phyloP scores from a whole-genome alignment of 2,888 invertebrate genomes.

The Torymus texanus region DNA sequence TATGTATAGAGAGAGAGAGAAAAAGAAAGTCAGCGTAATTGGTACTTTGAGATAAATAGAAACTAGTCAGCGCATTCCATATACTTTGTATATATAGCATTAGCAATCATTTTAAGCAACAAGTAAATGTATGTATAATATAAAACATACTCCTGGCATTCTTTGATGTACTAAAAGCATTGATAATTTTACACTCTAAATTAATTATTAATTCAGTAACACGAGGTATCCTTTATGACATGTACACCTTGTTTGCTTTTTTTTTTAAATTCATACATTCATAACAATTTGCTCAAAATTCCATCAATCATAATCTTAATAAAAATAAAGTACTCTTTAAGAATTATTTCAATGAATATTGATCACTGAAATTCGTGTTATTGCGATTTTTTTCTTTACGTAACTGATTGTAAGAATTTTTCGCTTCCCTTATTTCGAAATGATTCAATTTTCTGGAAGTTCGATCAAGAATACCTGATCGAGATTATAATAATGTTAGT shows the following conservation, averaged over 20 bases:
- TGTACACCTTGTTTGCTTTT: conserved; percentile 50
- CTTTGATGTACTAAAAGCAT: conserved; percentile 48
- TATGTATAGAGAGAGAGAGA: neutral
- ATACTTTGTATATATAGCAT: conserved; percentile 17
- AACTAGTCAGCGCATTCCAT: conserved; percentile 26
- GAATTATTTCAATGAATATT: conserved; percentile 51
- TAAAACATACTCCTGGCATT: conserved; percentile 40
- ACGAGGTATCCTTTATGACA: conserved; percentile 27
- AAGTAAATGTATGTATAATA: conserved; percentile 35
- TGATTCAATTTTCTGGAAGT: conserved; percentile 48
- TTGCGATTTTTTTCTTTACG: conserved; percentile 48
- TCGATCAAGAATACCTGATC: conserved; percentile 39
- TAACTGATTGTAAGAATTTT: conserved; percentile 49
- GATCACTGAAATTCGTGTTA: conserved; percentile 50
- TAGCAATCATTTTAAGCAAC: conserved; percentile 40
- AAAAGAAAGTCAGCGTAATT: conserved; percentile 16
- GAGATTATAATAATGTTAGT: conserved; percentile 29
- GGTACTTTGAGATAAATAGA: conserved; percentile 20
- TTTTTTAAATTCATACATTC: conserved; percentile 45
- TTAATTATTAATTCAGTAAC: conserved; percentile 33
- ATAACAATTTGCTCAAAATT: conserved; percentile 53
- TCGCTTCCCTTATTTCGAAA: conserved; percentile 35
- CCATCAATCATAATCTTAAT: conserved; percentile 52
- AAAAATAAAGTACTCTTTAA: conserved; percentile 58
- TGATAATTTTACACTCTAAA: conserved; percentile 53